phyloP scores from a whole-genome alignment of 2,113 vertebrate genomes.

The Fulica atra region DNA sequence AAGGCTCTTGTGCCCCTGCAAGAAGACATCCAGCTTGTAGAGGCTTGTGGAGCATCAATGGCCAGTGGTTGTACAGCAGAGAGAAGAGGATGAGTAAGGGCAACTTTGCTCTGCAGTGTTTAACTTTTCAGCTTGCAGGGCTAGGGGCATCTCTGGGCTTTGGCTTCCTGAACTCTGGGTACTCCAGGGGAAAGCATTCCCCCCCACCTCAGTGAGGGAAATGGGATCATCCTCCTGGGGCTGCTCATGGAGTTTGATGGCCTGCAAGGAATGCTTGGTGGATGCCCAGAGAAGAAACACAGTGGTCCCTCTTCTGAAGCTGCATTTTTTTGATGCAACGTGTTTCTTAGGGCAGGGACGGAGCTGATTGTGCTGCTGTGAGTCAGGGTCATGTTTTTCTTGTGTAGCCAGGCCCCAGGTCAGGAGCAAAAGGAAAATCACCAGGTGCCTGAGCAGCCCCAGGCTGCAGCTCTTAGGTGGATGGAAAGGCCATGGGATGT shows the following conservation, averaged over 20 bases:
- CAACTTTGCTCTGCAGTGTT: neutral
- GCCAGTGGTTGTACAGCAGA: accelerated
- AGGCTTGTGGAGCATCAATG: neutral
- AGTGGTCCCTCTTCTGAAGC: neutral
- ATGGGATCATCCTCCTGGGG: neutral
- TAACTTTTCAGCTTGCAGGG: neutral
- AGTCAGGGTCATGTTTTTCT: neutral
- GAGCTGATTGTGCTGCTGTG: neutral
- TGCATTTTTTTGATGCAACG: accelerated
- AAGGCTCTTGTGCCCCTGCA: accelerated
- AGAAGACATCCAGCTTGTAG: neutral
- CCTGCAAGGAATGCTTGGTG: neutral
- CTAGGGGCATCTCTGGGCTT: neutral
- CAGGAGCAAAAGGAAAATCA: neutral
- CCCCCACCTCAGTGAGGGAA: neutral
- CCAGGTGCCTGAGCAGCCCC: neutral
- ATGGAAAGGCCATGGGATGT: neutral
- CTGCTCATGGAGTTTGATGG: accelerated
- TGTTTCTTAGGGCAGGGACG: neutral
- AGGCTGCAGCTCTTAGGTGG: neutral
- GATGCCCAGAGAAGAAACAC: neutral
- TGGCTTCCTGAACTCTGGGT: neutral
- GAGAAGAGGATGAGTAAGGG: neutral
- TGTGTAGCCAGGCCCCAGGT: neutral
- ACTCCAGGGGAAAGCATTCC: neutral